These are phyloP conservation scores for Protophormia terraenovae DNA, from an alignment of 2,888 invertebrate genomes.

Conservation along the genomic window DNA sequence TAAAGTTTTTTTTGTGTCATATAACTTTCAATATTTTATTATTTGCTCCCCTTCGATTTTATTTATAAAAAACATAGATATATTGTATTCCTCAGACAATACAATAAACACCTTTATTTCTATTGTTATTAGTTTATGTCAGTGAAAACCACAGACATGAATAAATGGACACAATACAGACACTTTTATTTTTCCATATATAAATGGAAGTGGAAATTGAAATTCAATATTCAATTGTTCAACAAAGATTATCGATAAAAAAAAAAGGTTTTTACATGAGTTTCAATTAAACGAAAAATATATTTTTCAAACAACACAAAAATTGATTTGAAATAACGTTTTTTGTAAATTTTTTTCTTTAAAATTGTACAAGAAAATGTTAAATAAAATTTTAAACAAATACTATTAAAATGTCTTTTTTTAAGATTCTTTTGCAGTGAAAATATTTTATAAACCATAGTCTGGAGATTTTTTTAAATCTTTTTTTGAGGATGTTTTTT, in stretches of 20 bases:
- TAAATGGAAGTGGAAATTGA: not conserved
- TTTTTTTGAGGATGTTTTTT: not conserved
- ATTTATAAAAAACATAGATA: too few species aligned
- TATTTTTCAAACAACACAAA: not conserved
- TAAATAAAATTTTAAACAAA: constrained; percentile 23
- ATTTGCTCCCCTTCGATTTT: not conserved
- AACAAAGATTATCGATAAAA: constrained; percentile 23
- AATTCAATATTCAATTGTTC: constrained; percentile 17
- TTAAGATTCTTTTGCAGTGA: not conserved
- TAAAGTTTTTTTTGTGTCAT: not conserved
- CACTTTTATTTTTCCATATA: not conserved
- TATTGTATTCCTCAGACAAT: not conserved
- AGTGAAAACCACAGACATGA: constrained; percentile 15
- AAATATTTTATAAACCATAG: constrained; percentile 16
- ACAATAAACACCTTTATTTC: not conserved
- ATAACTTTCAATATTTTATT: constrained; percentile 7
- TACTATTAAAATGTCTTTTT: constrained; percentile 4
- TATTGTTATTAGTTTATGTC: not conserved
- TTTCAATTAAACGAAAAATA: constrained; percentile 41
- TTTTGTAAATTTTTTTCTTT: not conserved
- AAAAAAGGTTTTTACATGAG: constrained; percentile 36
- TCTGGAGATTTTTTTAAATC: not conserved
- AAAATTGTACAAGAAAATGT: not conserved
- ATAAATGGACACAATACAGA: not conserved
- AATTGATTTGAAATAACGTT: not conserved